These are phyloP conservation scores for Hippasteria phrygiana DNA, from an alignment of 53 echinoderm and acorn worm genomes.

Conservation along the genomic window DNA sequence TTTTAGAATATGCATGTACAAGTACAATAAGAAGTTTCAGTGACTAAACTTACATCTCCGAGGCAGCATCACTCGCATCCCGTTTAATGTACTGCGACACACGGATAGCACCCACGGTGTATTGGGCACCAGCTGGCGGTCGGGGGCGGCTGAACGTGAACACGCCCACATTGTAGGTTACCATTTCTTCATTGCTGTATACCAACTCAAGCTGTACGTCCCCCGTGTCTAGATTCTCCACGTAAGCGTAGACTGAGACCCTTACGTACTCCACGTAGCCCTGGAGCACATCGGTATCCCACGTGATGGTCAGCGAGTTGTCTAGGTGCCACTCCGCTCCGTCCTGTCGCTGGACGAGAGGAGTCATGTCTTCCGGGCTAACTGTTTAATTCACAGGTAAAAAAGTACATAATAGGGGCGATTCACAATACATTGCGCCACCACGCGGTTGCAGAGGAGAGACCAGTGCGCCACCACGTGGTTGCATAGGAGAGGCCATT, in stretches of 20 bases:
- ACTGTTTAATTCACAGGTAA: not conserved
- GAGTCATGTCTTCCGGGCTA: not conserved
- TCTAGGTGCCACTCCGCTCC: not conserved
- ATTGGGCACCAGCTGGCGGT: not conserved
- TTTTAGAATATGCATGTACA: too few species aligned
- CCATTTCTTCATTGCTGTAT: not conserved
- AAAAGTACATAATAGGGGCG: not conserved
- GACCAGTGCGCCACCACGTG: too few species aligned
- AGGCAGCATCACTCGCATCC: not conserved
- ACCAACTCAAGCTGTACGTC: not conserved
- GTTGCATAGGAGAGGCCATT: too few species aligned
- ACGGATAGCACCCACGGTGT: slow-evolving; percentile 14
- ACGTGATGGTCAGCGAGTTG: slow-evolving; percentile 13
- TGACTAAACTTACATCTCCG: not conserved
- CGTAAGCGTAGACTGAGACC: slow-evolving; percentile 57
- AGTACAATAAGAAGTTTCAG: too few species aligned
- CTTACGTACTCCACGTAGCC: slow-evolving; percentile 19
- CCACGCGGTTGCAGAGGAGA: too few species aligned
- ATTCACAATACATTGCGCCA: too few species aligned
- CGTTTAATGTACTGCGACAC: not conserved
- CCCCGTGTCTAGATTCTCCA: slow-evolving; percentile 5
- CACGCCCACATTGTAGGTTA: not conserved
- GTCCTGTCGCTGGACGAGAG: not conserved
- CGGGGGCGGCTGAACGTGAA: not conserved
- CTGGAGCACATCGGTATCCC: slow-evolving; percentile 51